These are phyloP conservation scores for Nysson spinosus DNA, from an alignment of 2,888 invertebrate genomes.

Conservation along the genomic window DNA sequence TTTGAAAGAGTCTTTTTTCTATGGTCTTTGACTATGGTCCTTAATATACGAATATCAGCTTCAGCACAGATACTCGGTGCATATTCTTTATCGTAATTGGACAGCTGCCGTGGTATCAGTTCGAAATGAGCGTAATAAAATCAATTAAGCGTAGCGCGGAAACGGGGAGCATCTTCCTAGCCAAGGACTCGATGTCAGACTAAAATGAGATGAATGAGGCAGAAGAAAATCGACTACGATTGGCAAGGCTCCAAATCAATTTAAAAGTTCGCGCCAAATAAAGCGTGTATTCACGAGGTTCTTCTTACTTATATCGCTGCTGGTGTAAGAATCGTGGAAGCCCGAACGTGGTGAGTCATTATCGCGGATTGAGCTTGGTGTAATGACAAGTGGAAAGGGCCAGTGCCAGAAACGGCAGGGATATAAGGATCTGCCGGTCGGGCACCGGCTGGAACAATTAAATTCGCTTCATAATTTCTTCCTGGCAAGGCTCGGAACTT, in stretches of 20 bases:
- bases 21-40: too few relatives aligned
- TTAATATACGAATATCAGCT: not conserved
- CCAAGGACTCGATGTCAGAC: constrained; percentile 34
- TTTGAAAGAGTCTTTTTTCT: too few relatives aligned
- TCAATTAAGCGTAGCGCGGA: constrained; percentile 69
- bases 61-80: constrained; percentile 27
- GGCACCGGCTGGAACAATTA: constrained; percentile 62
- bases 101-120: constrained; percentile 47
- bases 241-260: constrained; percentile 76
- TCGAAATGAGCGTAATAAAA: constrained; percentile 66
- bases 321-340: constrained; percentile 1
- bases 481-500: constrained; percentile 51
- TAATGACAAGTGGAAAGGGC: constrained; percentile 60
- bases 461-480: constrained; percentile 67
- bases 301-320: not conserved
- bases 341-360: constrained; percentile 56
- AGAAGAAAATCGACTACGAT: constrained; percentile 69
- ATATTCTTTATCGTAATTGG: constrained; percentile 49
- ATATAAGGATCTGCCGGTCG: constrained; percentile 19
- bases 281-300: constrained; percentile 9
- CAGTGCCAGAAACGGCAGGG: constrained; percentile 46
- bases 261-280: constrained; percentile 70
- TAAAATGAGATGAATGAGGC: constrained; percentile 41
- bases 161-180: constrained; percentile 27
- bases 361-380: constrained; percentile 54